A percentile compares a stretch with the other conserved stretches of the same genome.
These are phyloP conservation scores for Yasuhikotakia modesta DNA, from an alignment of 2,797 vertebrate genomes.

Conservation along the genomic window DNA sequence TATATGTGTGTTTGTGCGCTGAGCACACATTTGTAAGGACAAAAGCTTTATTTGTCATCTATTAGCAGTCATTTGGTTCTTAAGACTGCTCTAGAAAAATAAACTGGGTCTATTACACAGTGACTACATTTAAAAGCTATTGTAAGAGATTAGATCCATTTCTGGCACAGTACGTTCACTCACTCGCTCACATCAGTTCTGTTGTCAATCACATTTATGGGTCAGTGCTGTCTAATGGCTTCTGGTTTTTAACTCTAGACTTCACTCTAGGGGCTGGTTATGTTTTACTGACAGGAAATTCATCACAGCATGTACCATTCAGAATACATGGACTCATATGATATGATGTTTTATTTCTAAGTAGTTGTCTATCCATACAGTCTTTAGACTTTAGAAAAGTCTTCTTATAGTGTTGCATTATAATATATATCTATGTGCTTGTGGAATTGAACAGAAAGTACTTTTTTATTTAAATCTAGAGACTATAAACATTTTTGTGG, in stretches of 20 bases:
- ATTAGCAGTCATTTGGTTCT: slow-evolving; percentile 1
- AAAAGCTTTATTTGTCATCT: neutral
- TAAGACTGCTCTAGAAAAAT: slow-evolving; percentile 22
- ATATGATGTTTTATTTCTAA: too few species aligned
- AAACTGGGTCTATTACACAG: slow-evolving; percentile 32
- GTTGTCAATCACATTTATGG: slow-evolving; percentile 42
- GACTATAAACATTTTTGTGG: too few species aligned
- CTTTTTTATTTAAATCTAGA: too few species aligned
- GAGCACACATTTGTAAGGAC: neutral
- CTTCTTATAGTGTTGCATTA: neutral
- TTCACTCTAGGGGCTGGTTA: neutral
- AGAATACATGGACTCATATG: neutral
- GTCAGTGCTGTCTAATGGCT: slow-evolving; percentile 26
- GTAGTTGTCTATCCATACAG: neutral
- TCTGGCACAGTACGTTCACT: slow-evolving; percentile 28
- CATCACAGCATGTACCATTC: neutral
- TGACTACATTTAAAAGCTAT: slow-evolving; percentile 35
- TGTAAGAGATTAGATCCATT: slow-evolving; percentile 40
- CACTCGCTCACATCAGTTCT: slow-evolving; percentile 15
- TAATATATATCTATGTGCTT: neutral
- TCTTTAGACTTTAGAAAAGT: neutral
- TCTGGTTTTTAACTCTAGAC: neutral
- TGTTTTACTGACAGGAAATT: slow-evolving; percentile 19
- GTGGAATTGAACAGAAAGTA: too few species aligned
- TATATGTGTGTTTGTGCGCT: neutral